A percentile compares a stretch with the other conserved stretches of the same genome.
Conservation (phyloP, 1,140 invertebrate species). For the Drusus annulatus region DNA sequence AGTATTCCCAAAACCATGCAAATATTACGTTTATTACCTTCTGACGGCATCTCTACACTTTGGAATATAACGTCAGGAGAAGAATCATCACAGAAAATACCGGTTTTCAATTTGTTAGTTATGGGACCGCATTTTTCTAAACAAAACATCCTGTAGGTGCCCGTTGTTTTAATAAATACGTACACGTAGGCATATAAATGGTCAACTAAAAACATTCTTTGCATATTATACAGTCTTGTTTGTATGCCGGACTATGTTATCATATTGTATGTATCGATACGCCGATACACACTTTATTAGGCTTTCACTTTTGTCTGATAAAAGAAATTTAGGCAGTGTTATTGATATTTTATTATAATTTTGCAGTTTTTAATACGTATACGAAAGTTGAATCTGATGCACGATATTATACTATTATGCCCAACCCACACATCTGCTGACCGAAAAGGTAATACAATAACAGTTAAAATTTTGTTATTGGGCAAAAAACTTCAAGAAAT, state of each 20-base stretch:
- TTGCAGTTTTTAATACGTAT: too few relatives aligned
- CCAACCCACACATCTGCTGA: too few relatives aligned
- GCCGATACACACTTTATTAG: not conserved
- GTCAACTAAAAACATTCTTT: conserved; percentile 4
- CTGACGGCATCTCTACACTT: too few relatives aligned
- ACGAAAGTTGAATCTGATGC: too few relatives aligned
- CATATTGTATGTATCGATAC: not conserved
- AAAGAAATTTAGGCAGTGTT: too few relatives aligned
- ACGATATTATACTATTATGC: too few relatives aligned
- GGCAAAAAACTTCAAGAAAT: too few relatives aligned
- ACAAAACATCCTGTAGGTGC: conserved; percentile 1
- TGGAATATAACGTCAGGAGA: not conserved
- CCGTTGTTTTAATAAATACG: not conserved
- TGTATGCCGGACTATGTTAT: not conserved
- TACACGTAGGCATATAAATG: conserved; percentile 6
- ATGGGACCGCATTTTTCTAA: conserved; percentile 12
- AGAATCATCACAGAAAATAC: not conserved
- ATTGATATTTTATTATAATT: too few relatives aligned
- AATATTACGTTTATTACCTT: too few relatives aligned
- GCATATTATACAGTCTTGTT: not conserved
- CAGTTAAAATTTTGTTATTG: too few relatives aligned
- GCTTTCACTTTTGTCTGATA: not conserved
- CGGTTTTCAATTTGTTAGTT: not conserved
- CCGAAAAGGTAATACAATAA: too few relatives aligned
- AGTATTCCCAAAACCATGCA: too few relatives aligned